Percentiles rank a stretch among this genome's conserved stretches.
Evolutionary conservation across 2,888 invertebrate genomes (phyloP).

Genomic region (Parascotia fuliginaria): DNA sequence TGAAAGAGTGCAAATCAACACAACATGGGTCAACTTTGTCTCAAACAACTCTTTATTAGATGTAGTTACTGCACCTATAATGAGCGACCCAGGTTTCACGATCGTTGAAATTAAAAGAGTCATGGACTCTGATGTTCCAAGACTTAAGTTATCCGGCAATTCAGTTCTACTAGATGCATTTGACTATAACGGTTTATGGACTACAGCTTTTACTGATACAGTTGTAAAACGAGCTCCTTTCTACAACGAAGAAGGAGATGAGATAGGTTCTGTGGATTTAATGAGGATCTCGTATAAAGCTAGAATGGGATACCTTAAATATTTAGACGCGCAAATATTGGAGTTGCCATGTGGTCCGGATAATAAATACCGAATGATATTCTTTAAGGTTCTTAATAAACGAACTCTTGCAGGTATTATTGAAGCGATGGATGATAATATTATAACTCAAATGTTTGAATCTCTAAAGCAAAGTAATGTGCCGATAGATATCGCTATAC

Average conservation of each 20-base stretch:
- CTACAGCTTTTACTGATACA: slow-evolving; percentile 17
- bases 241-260: slow-evolving; percentile 15
- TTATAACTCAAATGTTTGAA: slow-evolving; percentile 11
- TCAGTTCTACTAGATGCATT: slow-evolving; percentile 30
- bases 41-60: slow-evolving; percentile 17
- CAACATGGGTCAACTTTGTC: slow-evolving; percentile 27
- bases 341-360: slow-evolving; percentile 23
- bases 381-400: slow-evolving; percentile 2
- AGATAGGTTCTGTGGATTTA: slow-evolving; percentile 24
- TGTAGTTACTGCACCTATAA: slow-evolving; percentile 23
- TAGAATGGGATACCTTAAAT: slow-evolving; percentile 18
- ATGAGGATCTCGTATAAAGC: slow-evolving; percentile 25
- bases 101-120: slow-evolving; percentile 21
- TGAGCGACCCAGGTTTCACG: slow-evolving; percentile 18
- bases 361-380: slow-evolving; percentile 15
- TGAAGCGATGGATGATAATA: background rate
- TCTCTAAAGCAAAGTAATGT: slow-evolving; percentile 8
- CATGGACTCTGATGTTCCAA: background rate
- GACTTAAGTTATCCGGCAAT: slow-evolving; percentile 28
- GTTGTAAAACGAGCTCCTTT: slow-evolving; percentile 20
- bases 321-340: slow-evolving; percentile 13
- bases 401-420: background rate
- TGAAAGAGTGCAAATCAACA: slow-evolving; percentile 18
- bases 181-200: slow-evolving; percentile 13
- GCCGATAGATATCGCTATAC: slow-evolving; percentile 26